phyloP scores from a whole-genome alignment of 2,113 vertebrate species.

The Brachypteracias leptosomus region DNA sequence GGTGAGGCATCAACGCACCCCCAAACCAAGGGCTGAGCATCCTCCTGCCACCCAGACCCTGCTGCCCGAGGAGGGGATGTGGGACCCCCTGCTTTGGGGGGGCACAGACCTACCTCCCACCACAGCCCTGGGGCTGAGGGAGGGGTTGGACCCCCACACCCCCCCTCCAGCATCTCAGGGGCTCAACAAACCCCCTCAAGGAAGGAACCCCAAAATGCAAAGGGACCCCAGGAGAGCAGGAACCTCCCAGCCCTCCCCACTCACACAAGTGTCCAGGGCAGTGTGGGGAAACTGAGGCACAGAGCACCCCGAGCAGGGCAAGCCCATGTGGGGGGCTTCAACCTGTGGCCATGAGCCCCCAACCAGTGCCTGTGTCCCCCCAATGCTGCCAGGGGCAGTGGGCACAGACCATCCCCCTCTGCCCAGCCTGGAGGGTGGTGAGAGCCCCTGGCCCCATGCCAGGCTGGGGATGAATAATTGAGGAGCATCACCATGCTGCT shows the following conservation, averaged over 20 bases:
- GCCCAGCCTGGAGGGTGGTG: fast-evolving
- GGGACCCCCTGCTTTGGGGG: background rate
- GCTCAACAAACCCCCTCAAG: too few species aligned
- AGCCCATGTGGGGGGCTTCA: background rate
- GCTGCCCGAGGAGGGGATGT: fast-evolving
- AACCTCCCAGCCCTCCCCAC: background rate
- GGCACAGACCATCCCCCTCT: background rate
- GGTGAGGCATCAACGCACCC: background rate
- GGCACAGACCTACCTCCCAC: background rate
- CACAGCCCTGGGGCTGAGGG: background rate
- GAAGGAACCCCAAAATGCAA: background rate
- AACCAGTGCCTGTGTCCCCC: background rate
- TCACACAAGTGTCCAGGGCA: background rate
- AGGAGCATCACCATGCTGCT: background rate
- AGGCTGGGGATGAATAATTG: conserved; percentile 48
- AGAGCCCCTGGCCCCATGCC: background rate
- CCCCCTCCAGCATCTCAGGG: background rate
- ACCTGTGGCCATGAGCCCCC: background rate
- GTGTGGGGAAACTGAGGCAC: conserved; percentile 15
- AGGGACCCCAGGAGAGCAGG: background rate
- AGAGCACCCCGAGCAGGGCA: background rate
- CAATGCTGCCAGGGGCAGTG: background rate
- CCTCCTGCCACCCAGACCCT: background rate
- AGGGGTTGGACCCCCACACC: background rate
- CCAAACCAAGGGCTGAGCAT: background rate